Evolutionary conservation across 2,113 vertebrate genomes (phyloP).

Genomic region (Picathartes gymnocephalus): DNA sequence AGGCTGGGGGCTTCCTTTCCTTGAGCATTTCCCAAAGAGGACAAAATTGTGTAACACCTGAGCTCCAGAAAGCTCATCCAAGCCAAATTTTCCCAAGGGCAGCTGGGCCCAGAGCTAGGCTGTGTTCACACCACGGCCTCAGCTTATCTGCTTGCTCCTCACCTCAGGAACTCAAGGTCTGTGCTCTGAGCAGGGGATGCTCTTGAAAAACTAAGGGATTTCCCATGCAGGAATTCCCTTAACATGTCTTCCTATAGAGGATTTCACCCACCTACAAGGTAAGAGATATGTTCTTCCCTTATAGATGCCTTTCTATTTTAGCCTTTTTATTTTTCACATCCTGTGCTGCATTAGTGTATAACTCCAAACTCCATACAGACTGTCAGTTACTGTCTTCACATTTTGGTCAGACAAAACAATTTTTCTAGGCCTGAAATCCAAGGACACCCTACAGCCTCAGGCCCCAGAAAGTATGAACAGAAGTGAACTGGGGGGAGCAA

Average conservation of each 20-base stretch:
- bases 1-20: neutral
- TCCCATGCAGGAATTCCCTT: neutral
- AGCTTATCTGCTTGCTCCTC: neutral
- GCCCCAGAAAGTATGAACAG: no score
- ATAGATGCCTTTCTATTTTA: no score
- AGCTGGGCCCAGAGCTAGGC: neutral
- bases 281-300: neutral
- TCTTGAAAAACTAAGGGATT: neutral
- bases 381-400: no score
- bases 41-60: neutral
- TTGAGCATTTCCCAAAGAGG: neutral
- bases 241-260: rapidly evolving
- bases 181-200: neutral
- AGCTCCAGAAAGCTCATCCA: neutral
- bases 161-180: neutral
- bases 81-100: neutral
- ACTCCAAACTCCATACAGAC: no score
- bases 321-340: no score
- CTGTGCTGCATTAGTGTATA: no score
- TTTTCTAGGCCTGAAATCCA: no score
- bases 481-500: no score
- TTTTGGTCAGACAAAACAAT: no score
- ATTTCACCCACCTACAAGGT: neutral
- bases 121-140: neutral
- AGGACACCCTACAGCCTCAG: no score